These are phyloP conservation scores for Ameiurus melas DNA, from an alignment of 2,113 vertebrate species.

Conservation along the genomic window DNA sequence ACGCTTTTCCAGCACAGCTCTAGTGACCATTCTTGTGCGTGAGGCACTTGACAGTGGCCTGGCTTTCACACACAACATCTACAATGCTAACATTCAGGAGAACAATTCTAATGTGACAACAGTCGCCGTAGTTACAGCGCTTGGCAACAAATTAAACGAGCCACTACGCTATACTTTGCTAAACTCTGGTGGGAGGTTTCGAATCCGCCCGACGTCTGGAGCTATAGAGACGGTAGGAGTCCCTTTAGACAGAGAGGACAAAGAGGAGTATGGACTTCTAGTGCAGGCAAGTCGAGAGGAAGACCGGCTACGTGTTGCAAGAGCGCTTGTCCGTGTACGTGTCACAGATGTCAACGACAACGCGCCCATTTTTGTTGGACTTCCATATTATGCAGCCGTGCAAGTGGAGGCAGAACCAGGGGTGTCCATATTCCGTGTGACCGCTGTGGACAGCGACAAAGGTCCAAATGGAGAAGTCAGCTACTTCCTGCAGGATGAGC, in stretches of 20 bases:
- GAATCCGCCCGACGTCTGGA: conserved; percentile 89
- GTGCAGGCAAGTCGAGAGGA: conserved; percentile 91
- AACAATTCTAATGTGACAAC: conserved; percentile 87
- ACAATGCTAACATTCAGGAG: conserved; percentile 88
- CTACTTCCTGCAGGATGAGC: conserved; percentile 85
- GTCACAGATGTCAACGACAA: conserved; percentile 96
- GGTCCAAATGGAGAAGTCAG: conserved; percentile 90
- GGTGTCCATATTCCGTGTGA: conserved; percentile 85
- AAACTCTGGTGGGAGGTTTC: conserved; percentile 90
- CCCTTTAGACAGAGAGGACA: conserved; percentile 90
- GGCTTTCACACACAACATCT: conserved; percentile 84
- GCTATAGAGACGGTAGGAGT: conserved; percentile 91
- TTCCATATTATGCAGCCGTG: conserved; percentile 95
- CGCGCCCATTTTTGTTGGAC: conserved; percentile 86
- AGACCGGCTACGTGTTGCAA: conserved; percentile 84
- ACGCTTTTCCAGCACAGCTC: conserved; percentile 86
- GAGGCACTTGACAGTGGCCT: conserved; percentile 93
- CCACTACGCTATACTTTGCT: conserved; percentile 89
- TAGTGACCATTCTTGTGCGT: conserved; percentile 84
- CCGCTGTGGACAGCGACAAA: conserved; percentile 89
- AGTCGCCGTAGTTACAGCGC: conserved; percentile 88
- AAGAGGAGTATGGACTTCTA: conserved; percentile 90
- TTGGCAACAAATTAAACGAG: conserved; percentile 92
- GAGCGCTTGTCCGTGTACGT: conserved; percentile 87
- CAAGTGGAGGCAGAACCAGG: conserved; percentile 92